Percentiles rank a stretch among this genome's conserved stretches.
phyloP scores from a whole-genome alignment of 2,113 vertebrate species.

The Callipepla squamata region DNA sequence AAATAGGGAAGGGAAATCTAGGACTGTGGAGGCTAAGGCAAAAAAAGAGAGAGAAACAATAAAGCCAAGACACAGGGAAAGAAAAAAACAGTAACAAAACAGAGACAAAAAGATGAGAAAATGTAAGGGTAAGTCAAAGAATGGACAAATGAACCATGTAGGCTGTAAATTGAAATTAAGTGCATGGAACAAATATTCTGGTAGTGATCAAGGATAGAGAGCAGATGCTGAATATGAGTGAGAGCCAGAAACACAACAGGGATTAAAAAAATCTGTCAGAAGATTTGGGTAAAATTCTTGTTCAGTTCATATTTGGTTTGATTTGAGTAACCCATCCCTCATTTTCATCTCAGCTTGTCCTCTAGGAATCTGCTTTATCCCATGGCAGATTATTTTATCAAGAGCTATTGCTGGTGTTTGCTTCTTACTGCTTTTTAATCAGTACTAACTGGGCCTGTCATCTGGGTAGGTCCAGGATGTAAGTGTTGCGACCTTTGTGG shows the following conservation, averaged over 20 bases:
- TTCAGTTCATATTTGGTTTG: neutral
- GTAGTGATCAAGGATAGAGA: constrained; percentile 62
- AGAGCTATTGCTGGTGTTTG: constrained; percentile 1
- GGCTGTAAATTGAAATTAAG: constrained; percentile 67
- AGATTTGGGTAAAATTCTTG: constrained; percentile 23
- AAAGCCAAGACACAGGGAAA: neutral
- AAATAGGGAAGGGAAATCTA: constrained; percentile 38
- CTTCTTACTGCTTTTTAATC: neutral
- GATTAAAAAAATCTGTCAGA: constrained; percentile 56
- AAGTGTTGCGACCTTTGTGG: neutral
- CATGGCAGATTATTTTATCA: neutral
- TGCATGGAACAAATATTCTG: constrained; percentile 52
- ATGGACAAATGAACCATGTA: constrained; percentile 20
- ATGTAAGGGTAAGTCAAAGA: constrained; percentile 34
- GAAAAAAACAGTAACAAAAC: neutral
- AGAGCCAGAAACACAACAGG: constrained; percentile 48
- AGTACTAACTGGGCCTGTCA: neutral
- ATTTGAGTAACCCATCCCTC: constrained; percentile 4
- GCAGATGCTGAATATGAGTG: constrained; percentile 25
- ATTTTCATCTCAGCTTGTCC: constrained; percentile 18
- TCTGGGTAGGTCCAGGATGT: neutral
- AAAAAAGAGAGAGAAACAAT: neutral
- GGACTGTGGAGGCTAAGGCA: neutral
- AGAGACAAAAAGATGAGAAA: constrained; percentile 40
- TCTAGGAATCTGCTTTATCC: neutral